Percentiles rank a stretch among this genome's conserved stretches.
Evolutionary conservation across 2,113 vertebrate species (phyloP).

Genomic region (Tinamus guttatus): DNA sequence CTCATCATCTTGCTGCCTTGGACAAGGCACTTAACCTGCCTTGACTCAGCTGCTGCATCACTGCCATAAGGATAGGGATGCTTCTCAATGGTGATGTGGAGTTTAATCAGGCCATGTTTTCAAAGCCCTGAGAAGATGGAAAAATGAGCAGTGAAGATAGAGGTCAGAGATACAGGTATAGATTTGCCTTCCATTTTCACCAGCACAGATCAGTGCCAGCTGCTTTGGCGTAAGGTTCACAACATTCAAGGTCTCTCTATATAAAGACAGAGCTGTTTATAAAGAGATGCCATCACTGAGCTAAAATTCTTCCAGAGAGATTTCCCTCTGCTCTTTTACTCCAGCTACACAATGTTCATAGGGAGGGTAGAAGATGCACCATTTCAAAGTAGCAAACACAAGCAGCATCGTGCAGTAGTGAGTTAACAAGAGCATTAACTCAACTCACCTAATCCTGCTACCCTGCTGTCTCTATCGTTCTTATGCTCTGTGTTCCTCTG

Average conservation of each 20-base stretch:
- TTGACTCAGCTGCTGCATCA: neutral
- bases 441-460: neutral
- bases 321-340: neutral
- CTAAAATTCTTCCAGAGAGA: neutral
- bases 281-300: neutral
- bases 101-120: neutral
- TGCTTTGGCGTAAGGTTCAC: neutral
- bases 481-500: neutral
- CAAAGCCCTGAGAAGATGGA: neutral
- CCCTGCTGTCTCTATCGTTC: neutral
- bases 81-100: neutral
- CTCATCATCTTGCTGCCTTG: neutral
- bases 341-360: conserved; percentile 15
- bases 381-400: neutral
- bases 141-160: conserved; percentile 3
- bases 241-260: neutral
- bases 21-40: neutral
- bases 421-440: conserved; percentile 11
- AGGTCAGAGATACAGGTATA: neutral
- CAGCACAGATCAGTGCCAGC: neutral
- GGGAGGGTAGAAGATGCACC: neutral
- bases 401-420: neutral
- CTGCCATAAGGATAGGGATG: neutral
- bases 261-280: neutral
- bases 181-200: neutral